phyloP scores from a whole-genome alignment of 1,140 invertebrate genomes.

The Drosophila watanabei region DNA sequence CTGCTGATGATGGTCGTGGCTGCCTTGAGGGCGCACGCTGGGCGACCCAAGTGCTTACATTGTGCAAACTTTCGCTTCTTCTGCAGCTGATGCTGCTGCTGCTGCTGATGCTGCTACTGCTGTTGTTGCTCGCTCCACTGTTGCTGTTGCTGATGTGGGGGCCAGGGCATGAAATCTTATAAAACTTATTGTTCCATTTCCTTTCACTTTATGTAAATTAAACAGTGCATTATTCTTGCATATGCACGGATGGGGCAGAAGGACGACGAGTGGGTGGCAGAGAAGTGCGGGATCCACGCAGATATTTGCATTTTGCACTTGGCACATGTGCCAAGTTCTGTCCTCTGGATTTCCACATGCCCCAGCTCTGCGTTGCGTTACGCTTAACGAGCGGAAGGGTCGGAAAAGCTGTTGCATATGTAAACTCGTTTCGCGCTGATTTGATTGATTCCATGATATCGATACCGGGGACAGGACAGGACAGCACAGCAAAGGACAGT shows the following conservation, averaged over 20 bases:
- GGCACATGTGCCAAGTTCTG: slow-evolving; percentile 23
- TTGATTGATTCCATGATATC: slow-evolving; percentile 71
- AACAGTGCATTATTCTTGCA: slow-evolving; percentile 69
- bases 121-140: slow-evolving; percentile 1
- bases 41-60: slow-evolving; percentile 48
- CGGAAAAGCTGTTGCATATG: slow-evolving; percentile 44
- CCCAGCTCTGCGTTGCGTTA: background rate
- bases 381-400: slow-evolving; percentile 20
- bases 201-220: slow-evolving; percentile 81
- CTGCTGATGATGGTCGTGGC: slow-evolving; percentile 27
- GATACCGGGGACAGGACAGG: slow-evolving; percentile 16
- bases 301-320: slow-evolving; percentile 51
- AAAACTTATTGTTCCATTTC: slow-evolving; percentile 80
- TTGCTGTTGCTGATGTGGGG: slow-evolving; percentile 16
- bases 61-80: slow-evolving; percentile 76
- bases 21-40: slow-evolving; percentile 58
- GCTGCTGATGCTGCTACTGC: slow-evolving; percentile 4
- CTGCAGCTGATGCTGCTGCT: slow-evolving; percentile 46
- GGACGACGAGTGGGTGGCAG: background rate
- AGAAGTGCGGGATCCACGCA: slow-evolving; percentile 23
- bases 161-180: slow-evolving; percentile 52
- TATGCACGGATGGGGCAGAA: background rate
- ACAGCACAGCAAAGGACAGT: background rate
- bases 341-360: background rate
- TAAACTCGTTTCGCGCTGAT: slow-evolving; percentile 50